Conservation (phyloP, 2,797 vertebrate genomes). For the Pangasius djambal region DNA sequence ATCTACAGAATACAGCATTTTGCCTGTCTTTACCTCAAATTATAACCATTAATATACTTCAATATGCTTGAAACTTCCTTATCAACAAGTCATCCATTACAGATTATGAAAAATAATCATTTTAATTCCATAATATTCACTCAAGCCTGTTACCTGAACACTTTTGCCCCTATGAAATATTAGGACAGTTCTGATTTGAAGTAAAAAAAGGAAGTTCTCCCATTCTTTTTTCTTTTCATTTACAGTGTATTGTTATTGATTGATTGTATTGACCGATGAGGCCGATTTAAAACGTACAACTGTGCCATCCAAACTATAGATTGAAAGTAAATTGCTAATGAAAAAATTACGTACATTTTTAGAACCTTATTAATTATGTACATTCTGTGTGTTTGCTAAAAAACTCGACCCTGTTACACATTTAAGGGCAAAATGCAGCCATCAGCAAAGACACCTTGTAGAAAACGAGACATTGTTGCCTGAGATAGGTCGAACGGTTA, state of each 20-base stretch:
- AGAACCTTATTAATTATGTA: neutral
- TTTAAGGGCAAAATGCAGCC: neutral
- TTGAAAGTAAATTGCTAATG: neutral
- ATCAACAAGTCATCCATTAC: neutral
- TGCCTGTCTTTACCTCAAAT: neutral
- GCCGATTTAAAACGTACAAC: neutral
- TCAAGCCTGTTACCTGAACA: neutral
- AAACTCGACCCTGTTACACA: neutral
- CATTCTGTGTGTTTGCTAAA: neutral
- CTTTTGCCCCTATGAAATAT: neutral
- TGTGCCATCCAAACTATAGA: neutral
- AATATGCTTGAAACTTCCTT: neutral
- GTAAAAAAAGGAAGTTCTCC: neutral
- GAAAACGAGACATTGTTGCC: neutral
- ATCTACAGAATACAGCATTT: neutral
- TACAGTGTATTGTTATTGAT: neutral
- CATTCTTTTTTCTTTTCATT: neutral
- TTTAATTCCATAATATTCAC: neutral
- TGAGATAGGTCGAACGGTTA: neutral
- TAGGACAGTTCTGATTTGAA: neutral
- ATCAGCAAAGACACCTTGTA: neutral
- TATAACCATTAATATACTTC: neutral
- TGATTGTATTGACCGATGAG: neutral
- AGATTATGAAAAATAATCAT: neutral
- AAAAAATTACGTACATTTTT: too few relatives aligned